phyloP scores from a whole-genome alignment of 2,797 vertebrate genomes.

The Choloepus didactylus region DNA sequence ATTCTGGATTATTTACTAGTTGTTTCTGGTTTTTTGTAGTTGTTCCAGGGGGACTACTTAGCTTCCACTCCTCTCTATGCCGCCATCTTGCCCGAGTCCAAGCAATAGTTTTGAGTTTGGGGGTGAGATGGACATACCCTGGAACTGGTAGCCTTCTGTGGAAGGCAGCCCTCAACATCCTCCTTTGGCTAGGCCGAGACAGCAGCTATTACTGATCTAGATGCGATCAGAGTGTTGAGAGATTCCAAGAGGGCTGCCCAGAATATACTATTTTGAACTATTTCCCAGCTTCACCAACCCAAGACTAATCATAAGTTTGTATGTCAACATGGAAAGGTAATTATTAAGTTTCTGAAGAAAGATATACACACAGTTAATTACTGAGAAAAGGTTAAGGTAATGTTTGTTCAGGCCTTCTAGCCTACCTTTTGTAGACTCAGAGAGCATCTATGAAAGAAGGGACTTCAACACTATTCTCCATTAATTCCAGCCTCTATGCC shows the following conservation, averaged over 20 bases:
- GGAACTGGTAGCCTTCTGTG: not conserved
- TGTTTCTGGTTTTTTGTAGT: too few species aligned
- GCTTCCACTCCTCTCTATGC: too few species aligned
- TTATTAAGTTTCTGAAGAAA: not conserved
- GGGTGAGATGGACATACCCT: not conserved
- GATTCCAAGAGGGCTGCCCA: not conserved
- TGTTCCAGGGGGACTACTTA: too few species aligned
- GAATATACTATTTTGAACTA: not conserved
- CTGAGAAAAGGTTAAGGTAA: constrained; percentile 11
- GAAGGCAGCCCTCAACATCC: not conserved
- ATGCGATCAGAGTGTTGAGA: not conserved
- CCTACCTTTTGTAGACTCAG: not conserved
- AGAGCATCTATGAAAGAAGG: not conserved
- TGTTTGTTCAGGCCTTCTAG: constrained; percentile 1
- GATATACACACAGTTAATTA: not conserved
- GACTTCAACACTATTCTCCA: not conserved
- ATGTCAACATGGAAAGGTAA: not conserved
- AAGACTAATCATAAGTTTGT: not conserved
- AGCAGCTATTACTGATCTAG: not conserved
- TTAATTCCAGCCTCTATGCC: not conserved
- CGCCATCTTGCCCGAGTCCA: not conserved
- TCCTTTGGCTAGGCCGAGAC: not conserved
- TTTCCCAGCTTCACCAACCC: not conserved
- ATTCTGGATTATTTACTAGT: too few species aligned
- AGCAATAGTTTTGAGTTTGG: not conserved